Evolutionary conservation across 2,113 vertebrate species (phyloP).

Genomic region (Calidris pygmaea): DNA sequence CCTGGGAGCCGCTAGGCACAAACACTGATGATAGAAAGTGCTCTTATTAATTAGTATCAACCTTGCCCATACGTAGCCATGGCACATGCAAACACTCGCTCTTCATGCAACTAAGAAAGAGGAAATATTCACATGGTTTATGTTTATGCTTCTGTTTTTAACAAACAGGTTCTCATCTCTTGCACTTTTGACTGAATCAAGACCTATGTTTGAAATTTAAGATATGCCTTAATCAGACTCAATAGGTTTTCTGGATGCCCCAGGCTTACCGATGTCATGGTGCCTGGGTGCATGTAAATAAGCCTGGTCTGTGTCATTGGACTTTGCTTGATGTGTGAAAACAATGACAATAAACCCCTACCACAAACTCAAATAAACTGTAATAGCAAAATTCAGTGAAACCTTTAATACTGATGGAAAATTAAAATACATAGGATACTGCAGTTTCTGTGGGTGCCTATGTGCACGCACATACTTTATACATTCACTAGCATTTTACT

Average conservation of each 20-base stretch:
- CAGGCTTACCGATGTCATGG: background rate
- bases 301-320: background rate
- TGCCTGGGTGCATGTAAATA: background rate
- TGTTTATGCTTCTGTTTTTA: conserved; percentile 17
- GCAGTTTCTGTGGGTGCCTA: background rate
- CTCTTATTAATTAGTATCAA: background rate
- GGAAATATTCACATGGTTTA: background rate
- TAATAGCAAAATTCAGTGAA: background rate
- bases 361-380: background rate
- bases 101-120: background rate
- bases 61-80: background rate
- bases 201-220: conserved; percentile 10
- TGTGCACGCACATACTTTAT: background rate
- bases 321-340: background rate
- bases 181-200: background rate
- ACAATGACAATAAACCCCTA: background rate
- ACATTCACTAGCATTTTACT: background rate
- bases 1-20: background rate
- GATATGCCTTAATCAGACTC: conserved; percentile 44
- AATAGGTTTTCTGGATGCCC: conserved; percentile 16
- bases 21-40: background rate
- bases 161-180: background rate
- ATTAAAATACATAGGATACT: background rate
- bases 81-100: fast-evolving
- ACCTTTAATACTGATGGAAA: background rate